Base-by-base conservation (phyloP, 1,140 invertebrate genomes). In the Ips typographus region DNA sequence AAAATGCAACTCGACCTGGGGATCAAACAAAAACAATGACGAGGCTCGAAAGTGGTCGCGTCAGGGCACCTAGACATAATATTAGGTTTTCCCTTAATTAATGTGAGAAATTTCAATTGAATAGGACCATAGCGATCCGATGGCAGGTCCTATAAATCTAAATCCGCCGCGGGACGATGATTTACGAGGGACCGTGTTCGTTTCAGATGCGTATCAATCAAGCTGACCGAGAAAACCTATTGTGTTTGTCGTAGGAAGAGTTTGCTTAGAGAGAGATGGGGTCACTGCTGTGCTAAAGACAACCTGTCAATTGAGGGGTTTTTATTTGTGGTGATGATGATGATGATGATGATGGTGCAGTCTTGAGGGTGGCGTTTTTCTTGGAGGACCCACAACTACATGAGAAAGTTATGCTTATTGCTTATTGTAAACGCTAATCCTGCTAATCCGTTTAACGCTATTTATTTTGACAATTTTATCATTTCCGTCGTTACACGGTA, bases 171-270 rank as follows among this genome's bases (percentile, higher is more conserved):
- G 60, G 56, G 38, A 67, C 65, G 65, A 67, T 67, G 65, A 67
- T 67, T 67, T 67, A 67, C 60, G 57, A 40, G 51, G 8, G 44
- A 39, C 56, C 65, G 65, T 67, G 65, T 58, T 67, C 56, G 59
- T 59, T 67, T 67, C 57, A 67, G 65, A 67, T 67, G 65, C 65
- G 53, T 67, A 67, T 67, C 65, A 67, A 67, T 67, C 65, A 67
- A 67, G 56, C 44, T 65, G 64, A 40, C 38, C 64, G 53, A 58
- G 55, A 49, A 60, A 67, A 67, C 44, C 65, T 52, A 67, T 67
- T 67, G 65, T 67, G 64, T 66, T 56, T 22, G 40, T 36, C 7
- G 52, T 43, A 51, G 53, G 49, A 63, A 49, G 7, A 22, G 7
- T 49, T 49, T 49, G 22, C 47, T 49, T 22, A 22, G 22, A 49